Evolutionary conservation across 2,888 invertebrate genomes (phyloP).

Genomic region (Tortrix viridana): DNA sequence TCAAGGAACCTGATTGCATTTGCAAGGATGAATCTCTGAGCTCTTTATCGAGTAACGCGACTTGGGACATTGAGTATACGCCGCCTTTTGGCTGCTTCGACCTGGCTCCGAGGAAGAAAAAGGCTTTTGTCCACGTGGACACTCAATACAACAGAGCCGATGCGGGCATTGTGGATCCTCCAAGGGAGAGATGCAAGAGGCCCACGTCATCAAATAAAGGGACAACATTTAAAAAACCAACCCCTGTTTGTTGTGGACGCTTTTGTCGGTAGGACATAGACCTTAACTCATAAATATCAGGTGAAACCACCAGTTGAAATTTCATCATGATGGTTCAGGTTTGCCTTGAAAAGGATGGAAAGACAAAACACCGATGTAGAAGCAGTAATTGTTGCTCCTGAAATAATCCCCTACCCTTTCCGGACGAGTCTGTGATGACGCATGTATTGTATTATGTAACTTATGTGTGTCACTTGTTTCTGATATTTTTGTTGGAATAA

Average conservation of each 20-base stretch:
- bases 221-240: slow-evolving; percentile 48
- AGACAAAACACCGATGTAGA: no score
- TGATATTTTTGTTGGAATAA: no score
- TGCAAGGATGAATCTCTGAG: slow-evolving; percentile 72
- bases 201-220: slow-evolving; percentile 56
- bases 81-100: slow-evolving; percentile 88
- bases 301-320: no score
- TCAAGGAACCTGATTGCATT: slow-evolving; percentile 75
- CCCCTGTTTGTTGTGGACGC: slow-evolving; percentile 53
- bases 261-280: slow-evolving; percentile 36
- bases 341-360: no score
- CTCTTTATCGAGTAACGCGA: slow-evolving; percentile 83
- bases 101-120: slow-evolving; percentile 78
- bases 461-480: no score
- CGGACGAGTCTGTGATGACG: no score
- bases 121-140: slow-evolving; percentile 81
- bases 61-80: slow-evolving; percentile 89
- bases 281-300: no score
- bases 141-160: slow-evolving; percentile 86
- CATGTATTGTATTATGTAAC: no score
- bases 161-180: slow-evolving; percentile 66
- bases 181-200: slow-evolving; percentile 56
- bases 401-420: no score
- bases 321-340: slow-evolving; percentile 87
- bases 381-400: no score